Conservation (phyloP, 1,140 invertebrate species). For the Meloidogyne floridensis region DNA sequence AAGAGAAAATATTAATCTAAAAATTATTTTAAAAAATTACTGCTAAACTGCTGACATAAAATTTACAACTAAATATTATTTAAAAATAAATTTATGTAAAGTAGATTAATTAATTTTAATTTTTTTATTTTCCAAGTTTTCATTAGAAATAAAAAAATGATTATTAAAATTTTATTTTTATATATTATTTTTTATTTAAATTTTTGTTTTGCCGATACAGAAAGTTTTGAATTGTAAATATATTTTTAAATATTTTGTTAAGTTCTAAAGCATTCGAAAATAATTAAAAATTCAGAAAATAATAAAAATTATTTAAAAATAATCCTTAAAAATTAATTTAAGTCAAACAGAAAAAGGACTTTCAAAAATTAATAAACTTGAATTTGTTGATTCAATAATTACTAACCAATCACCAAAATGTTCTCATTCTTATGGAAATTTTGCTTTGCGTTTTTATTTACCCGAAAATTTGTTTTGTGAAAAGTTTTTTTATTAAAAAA, state of each 20-base stretch:
- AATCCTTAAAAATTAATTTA: background rate
- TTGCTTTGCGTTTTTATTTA: background rate
- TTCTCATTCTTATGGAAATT: background rate
- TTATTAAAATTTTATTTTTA: background rate
- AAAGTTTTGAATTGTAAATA: background rate
- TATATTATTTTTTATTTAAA: background rate
- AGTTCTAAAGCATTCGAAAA: too few species aligned
- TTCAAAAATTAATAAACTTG: background rate
- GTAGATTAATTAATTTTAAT: too few species aligned
- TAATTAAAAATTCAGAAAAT: too few species aligned
- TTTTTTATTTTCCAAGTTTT: too few species aligned
- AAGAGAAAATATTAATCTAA: too few species aligned
- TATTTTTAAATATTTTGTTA: background rate
- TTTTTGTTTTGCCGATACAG: background rate
- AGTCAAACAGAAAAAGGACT: background rate
- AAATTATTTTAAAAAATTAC: too few species aligned
- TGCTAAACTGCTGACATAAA: too few species aligned
- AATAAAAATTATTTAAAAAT: too few species aligned
- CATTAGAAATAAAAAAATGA: background rate
- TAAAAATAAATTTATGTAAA: too few species aligned
- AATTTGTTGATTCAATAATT: conserved; percentile 5
- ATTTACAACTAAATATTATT: too few species aligned
- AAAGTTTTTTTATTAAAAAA: background rate
- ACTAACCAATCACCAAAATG: background rate
- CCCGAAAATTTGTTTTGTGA: background rate